These are phyloP conservation scores for Echinops telfairi DNA, from an alignment of 2,113 vertebrate species.

Conservation along the genomic window DNA sequence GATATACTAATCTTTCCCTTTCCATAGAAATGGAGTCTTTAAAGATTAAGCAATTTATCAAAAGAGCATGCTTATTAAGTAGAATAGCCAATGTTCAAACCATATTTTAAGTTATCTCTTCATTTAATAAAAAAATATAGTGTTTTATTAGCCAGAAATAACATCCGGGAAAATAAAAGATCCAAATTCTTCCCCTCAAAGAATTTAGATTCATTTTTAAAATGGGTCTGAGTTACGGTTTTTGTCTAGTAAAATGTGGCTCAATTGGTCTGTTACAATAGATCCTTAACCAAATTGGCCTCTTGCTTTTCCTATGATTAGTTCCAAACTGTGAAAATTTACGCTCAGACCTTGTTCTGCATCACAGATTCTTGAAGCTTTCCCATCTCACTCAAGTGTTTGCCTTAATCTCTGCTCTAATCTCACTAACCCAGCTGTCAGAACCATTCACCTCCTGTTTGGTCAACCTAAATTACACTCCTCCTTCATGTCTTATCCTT, in stretches of 20 bases:
- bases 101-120: constrained; percentile 11
- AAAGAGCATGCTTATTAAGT: not conserved
- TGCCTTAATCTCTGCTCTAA: not conserved
- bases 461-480: not conserved
- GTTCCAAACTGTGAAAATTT: not conserved
- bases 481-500: not conserved
- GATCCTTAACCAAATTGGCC: not conserved
- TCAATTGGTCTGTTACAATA: not conserved
- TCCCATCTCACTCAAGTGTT: not conserved
- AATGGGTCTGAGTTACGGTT: not conserved
- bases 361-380: not conserved
- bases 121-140: not conserved
- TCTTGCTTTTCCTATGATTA: not conserved
- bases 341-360: not conserved
- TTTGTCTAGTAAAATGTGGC: not conserved
- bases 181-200: not conserved
- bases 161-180: not conserved
- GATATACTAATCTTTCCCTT: not conserved
- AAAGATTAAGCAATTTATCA: not conserved
- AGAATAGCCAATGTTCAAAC: not conserved
- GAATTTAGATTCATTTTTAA: not conserved
- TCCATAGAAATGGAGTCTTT: not conserved
- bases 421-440: not conserved
- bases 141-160: not conserved
- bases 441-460: not conserved